Evolutionary conservation across 1,140 invertebrate genomes (phyloP).

Genomic region (Drosophila trapezifrons): DNA sequence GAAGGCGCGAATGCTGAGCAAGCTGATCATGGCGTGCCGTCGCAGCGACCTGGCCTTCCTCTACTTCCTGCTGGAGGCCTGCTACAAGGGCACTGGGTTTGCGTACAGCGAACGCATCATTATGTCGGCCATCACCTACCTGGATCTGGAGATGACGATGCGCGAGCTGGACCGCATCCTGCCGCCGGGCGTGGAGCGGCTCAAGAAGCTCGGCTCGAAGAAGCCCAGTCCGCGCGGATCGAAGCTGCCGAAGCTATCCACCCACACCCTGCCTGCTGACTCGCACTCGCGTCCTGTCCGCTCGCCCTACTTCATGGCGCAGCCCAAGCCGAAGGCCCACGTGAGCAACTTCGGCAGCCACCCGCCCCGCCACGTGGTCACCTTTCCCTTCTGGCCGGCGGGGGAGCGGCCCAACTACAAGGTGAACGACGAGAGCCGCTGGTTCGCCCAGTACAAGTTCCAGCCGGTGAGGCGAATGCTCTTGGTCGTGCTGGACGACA

Average conservation of each 20-base stretch:
- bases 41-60: slow-evolving; percentile 43
- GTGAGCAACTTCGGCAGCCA: background rate
- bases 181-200: slow-evolving; percentile 30
- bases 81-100: slow-evolving; percentile 20
- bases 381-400: slow-evolving; percentile 45
- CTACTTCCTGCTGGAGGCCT: slow-evolving; percentile 42
- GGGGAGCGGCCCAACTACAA: slow-evolving; percentile 26
- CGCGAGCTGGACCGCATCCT: slow-evolving; percentile 38
- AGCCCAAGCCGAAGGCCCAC: slow-evolving; percentile 14
- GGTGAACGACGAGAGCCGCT: slow-evolving; percentile 29
- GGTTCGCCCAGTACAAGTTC: slow-evolving; percentile 43
- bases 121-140: slow-evolving; percentile 30
- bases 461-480: slow-evolving; percentile 32
- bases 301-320: slow-evolving; percentile 29
- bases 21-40: slow-evolving; percentile 23
- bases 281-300: background rate
- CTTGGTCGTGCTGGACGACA: background rate
- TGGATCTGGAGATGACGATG: slow-evolving; percentile 45
- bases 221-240: background rate
- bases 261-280: background rate
- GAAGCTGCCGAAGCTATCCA: background rate
- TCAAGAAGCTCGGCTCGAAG: background rate
- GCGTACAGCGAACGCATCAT: slow-evolving; percentile 25
- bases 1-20: background rate
- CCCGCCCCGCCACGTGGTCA: slow-evolving; percentile 4